phyloP scores from a whole-genome alignment of 2,888 invertebrate genomes.

The Cynaeus angustus region DNA sequence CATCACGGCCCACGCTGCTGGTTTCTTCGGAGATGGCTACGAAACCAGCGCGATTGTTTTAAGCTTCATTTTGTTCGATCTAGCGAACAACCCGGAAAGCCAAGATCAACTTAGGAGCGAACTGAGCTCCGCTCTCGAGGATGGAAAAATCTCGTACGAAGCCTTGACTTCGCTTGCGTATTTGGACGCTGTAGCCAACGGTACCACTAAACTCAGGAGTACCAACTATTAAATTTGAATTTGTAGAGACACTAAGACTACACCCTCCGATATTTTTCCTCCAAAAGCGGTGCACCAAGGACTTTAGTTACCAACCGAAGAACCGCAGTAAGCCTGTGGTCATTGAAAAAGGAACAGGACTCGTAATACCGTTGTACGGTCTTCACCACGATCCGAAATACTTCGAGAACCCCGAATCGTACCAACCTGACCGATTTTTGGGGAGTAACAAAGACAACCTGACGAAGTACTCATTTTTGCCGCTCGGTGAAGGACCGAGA shows the following conservation, averaged over 20 bases:
- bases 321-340: conserved; percentile 45
- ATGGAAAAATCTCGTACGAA: conserved; percentile 69
- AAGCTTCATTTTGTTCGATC: conserved; percentile 66
- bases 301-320: conserved; percentile 47
- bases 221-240: too few relatives aligned
- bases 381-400: conserved; percentile 55
- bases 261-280: conserved; percentile 59
- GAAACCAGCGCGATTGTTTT: conserved; percentile 71
- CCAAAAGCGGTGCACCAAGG: conserved; percentile 55
- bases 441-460: conserved; percentile 60
- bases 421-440: conserved; percentile 57
- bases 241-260: conserved; percentile 54
- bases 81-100: conserved; percentile 68
- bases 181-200: conserved; percentile 69
- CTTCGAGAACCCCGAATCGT: conserved; percentile 54
- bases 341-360: conserved; percentile 52
- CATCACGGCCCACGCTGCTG: conserved; percentile 67
- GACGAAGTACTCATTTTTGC: conserved; percentile 60
- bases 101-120: conserved; percentile 70
- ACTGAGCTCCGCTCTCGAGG: conserved; percentile 62
- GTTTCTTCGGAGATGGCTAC: conserved; percentile 72
- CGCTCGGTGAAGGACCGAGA: conserved; percentile 64
- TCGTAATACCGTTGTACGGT: conserved; percentile 53
- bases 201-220: conserved; percentile 50
- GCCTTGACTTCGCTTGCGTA: conserved; percentile 70